Evolutionary conservation across 2,113 vertebrate genomes (phyloP).

Genomic region (Hyaena hyaena): DNA sequence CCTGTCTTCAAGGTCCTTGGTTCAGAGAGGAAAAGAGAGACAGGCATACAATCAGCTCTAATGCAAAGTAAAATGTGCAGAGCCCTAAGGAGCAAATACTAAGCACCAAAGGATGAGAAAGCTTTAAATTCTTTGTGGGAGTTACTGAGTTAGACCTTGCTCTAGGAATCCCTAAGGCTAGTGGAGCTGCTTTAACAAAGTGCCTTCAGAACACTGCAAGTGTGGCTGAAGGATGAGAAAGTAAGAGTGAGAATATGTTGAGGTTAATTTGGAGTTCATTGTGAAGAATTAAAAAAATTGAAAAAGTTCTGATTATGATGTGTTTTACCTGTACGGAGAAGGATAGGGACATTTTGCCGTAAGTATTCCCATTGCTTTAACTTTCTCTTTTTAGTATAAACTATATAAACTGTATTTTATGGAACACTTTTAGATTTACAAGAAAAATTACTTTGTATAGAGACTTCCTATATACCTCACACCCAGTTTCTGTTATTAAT

Average conservation of each 20-base stretch:
- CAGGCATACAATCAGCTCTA: not conserved
- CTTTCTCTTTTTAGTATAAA: not conserved
- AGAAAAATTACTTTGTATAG: not conserved
- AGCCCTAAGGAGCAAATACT: not conserved
- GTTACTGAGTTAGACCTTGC: not conserved
- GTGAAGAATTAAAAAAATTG: not conserved
- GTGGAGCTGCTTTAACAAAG: not conserved
- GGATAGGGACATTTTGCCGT: not conserved
- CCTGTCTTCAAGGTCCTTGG: not conserved
- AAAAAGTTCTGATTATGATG: not conserved
- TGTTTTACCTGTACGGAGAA: not conserved
- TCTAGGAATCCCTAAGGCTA: not conserved
- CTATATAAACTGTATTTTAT: not conserved
- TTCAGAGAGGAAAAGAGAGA: not conserved
- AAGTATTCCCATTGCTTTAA: not conserved
- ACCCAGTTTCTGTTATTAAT: not conserved
- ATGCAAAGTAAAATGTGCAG: not conserved
- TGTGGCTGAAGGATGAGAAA: not conserved
- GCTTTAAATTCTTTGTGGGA: not conserved
- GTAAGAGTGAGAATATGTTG: not conserved
- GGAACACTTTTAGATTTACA: slow-evolving; percentile 13
- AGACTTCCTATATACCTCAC: not conserved
- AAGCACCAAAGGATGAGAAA: not conserved
- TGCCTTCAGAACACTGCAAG: not conserved
- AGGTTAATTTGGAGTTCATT: not conserved